Base-by-base conservation (phyloP, 2,113 vertebrate genomes). In the Mormyrus lacerda region DNA sequence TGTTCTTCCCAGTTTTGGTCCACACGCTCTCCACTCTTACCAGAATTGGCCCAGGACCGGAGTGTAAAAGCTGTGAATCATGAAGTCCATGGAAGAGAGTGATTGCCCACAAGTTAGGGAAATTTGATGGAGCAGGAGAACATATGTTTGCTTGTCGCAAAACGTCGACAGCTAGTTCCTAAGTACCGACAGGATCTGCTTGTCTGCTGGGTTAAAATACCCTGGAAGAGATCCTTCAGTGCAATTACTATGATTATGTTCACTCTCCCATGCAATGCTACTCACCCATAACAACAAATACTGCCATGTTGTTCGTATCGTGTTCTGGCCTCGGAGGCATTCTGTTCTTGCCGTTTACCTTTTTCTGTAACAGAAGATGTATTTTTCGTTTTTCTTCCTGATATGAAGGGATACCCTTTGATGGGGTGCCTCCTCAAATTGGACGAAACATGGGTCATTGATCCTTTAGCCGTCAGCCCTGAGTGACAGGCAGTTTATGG, bases 161-260 rank as follows among this genome's bases (percentile, higher is more conserved):
- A 87, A 87, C 89, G 69, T 88, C 88, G 88, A 90, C 88, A 89
- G 90, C 89, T 88, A 88, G 53, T 61, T 91, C 88, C 88, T 89
- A 87, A 90, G 73, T 89, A 86, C 24, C 55, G 88, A 88, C 89
- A 58, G 69, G 91, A 90, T 90, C 24, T 91, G 89, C 89, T 83
- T 86, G 83, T 53, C 88, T 89, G 88, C 90, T 91, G 90, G 82
- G 89, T 88, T 87, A 90, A 88, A 89, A 90, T 91, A 85, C 88
- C 91, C 35, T 1, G 35, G 79, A 15, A 89, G 73, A 13, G 39
- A 76, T 31, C 27, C 48, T 53, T 89, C 79, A 35, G 88, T 85
- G 47, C 21, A 51, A 88, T 79, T 73, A 69, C 27, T 42, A 27
- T 35, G 44, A 51, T 88, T 31, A 19, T 21, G 53, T 48, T 39